A percentile compares a stretch with the other conserved stretches of the same genome.
These are phyloP conservation scores for Lumbricus terrestris DNA, from an alignment of 2,888 invertebrate genomes.

Conservation along the genomic window DNA sequence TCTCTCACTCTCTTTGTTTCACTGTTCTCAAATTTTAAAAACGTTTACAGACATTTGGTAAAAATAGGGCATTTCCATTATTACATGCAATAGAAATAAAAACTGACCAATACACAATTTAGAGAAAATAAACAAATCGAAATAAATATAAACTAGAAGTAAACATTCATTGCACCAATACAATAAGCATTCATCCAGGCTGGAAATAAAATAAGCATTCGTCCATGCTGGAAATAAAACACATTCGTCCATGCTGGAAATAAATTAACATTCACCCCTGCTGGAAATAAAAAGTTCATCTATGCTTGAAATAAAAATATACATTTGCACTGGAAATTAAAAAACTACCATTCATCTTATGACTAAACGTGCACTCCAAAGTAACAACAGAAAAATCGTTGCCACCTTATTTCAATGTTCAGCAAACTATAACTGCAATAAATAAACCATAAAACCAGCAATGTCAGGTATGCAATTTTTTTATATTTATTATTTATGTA, in stretches of 20 bases:
- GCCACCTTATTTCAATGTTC: not conserved
- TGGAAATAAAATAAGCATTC: no score
- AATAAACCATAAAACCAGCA: not conserved
- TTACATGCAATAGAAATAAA: not conserved
- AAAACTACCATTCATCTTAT: no score
- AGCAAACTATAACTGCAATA: not conserved
- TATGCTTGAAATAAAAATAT: no score
- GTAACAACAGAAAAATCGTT: no score
- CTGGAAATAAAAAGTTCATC: no score
- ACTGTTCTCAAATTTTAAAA: not conserved
- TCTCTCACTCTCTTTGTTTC: not conserved
- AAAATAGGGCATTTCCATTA: not conserved
- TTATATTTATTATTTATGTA: not conserved
- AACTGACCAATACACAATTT: not conserved
- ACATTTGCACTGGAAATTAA: no score
- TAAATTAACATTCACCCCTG: no score
- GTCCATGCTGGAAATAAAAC: not conserved
- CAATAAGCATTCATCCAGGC: no score
- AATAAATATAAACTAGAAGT: no score
- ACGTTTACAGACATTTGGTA: not conserved
- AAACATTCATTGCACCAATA: no score
- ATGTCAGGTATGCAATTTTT: not conserved
- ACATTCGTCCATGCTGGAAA: not conserved
- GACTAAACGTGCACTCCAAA: not conserved
- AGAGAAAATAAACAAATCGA: not conserved